Evolutionary conservation across 2,113 vertebrate genomes (phyloP).

Genomic region (Gnathonemus longibarbis): DNA sequence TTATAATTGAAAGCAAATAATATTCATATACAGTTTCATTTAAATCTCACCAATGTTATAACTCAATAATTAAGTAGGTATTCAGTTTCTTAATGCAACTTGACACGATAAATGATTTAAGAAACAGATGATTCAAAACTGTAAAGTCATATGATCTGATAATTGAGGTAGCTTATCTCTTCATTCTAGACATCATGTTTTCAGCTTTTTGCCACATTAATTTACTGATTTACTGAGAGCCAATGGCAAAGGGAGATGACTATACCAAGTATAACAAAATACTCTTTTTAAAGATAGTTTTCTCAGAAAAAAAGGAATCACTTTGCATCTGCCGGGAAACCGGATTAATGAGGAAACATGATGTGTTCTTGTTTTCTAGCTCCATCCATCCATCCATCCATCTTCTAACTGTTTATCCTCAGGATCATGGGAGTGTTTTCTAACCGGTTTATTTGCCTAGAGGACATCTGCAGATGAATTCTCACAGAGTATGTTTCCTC

Average conservation of each 20-base stretch:
- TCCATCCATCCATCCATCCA: neutral
- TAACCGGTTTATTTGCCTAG: neutral
- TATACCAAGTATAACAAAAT: neutral
- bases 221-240: neutral
- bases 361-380: neutral
- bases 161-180: neutral
- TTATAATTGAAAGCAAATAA: neutral
- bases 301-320: neutral
- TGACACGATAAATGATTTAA: neutral
- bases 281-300: neutral
- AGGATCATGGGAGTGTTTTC: neutral
- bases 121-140: neutral
- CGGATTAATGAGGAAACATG: neutral
- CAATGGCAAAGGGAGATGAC: neutral
- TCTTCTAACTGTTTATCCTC: neutral
- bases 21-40: neutral
- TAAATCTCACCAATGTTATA: neutral
- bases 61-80: neutral
- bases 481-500: neutral
- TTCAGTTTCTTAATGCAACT: neutral
- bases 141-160: neutral
- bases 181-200: neutral
- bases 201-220: neutral
- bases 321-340: neutral
- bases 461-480: neutral